Conservation (phyloP, 1,140 invertebrate species). For the Solenopsis invicta region DNA sequence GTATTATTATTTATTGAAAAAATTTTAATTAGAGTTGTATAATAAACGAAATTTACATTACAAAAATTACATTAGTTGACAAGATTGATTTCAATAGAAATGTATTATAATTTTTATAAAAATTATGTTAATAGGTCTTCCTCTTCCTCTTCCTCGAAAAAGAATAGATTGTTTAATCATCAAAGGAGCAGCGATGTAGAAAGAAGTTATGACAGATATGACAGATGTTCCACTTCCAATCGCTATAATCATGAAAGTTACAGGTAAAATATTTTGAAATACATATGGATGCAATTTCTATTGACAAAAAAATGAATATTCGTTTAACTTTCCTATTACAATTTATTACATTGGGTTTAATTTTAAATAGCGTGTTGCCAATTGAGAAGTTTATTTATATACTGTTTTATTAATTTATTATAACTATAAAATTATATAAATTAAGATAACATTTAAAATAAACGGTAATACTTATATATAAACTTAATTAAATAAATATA, state of each 20-base stretch:
- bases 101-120: background rate
- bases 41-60: background rate
- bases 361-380: background rate
- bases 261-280: too few relatives aligned
- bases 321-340: background rate
- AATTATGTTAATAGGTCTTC: constrained; percentile 78
- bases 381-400: background rate
- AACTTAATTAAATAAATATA: too few relatives aligned
- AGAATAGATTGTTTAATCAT: constrained; percentile 76
- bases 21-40: background rate
- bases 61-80: background rate
- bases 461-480: too few relatives aligned
- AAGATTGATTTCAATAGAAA: background rate
- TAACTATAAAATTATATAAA: background rate
- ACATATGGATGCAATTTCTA: background rate
- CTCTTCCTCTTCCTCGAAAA: constrained; percentile 76
- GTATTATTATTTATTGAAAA: too few relatives aligned
- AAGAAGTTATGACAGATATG: constrained; percentile 75
- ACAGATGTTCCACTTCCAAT: constrained; percentile 69
- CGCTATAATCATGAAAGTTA: constrained; percentile 70
- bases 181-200: constrained; percentile 63
- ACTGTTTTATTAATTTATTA: background rate
- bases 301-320: background rate
- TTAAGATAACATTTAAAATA: too few relatives aligned
- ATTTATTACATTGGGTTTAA: background rate